Evolutionary conservation across 2,888 invertebrate species (phyloP).

Genomic region (Drosophila buzzatii): DNA sequence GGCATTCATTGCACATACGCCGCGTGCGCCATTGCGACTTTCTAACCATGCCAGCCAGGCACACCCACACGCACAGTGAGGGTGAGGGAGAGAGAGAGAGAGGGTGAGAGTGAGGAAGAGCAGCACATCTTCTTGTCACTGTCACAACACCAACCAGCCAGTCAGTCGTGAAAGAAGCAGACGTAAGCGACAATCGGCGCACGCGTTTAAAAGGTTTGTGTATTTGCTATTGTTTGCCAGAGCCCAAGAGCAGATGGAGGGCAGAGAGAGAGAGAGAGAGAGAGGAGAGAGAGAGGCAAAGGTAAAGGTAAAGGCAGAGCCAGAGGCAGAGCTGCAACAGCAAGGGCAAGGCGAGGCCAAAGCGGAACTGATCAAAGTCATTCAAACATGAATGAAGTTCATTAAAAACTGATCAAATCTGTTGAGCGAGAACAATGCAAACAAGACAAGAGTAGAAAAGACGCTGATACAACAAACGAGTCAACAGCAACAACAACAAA

Average conservation of each 20-base stretch:
- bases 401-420: conserved; percentile 84
- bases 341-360: conserved; percentile 44
- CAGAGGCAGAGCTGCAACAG: neutral
- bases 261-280: neutral
- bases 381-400: conserved; percentile 83
- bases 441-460: conserved; percentile 69
- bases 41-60: conserved; percentile 41
- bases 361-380: conserved; percentile 82
- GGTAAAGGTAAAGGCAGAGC: neutral
- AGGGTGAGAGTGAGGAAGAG: neutral
- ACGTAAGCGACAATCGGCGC: conserved; percentile 57
- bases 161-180: conserved; percentile 14
- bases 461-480: conserved; percentile 68
- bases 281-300: neutral
- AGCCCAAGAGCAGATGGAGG: conserved; percentile 31
- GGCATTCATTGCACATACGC: conserved; percentile 52
- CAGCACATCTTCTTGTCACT: conserved; percentile 57
- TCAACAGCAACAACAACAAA: conserved; percentile 45
- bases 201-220: conserved; percentile 76
- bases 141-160: conserved; percentile 44
- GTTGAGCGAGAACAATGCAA: conserved; percentile 76
- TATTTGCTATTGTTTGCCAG: conserved; percentile 63
- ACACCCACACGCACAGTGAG: neutral
- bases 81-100: no score
- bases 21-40: conserved; percentile 50